phyloP scores from a whole-genome alignment of 2,888 invertebrate species.

The Andrena hattorfiana region DNA sequence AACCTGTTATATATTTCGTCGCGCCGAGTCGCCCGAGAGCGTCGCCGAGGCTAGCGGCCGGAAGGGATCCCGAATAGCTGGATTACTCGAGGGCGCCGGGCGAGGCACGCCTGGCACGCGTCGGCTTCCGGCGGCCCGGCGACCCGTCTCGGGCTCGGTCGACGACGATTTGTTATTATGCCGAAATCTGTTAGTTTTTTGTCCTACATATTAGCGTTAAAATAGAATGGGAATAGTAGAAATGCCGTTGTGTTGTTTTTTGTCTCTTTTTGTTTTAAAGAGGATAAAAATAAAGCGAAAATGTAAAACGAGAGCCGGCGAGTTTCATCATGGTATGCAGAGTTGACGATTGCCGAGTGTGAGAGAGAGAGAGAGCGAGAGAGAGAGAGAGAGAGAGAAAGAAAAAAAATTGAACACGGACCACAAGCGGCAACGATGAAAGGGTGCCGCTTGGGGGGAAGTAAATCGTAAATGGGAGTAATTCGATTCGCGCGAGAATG shows the following conservation, averaged over 20 bases:
- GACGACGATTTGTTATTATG: slow-evolving; percentile 80
- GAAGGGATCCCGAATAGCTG: neutral
- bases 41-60: slow-evolving; percentile 13
- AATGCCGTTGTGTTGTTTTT: slow-evolving; percentile 80
- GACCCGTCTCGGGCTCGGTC: slow-evolving; percentile 48
- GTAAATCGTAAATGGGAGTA: neutral
- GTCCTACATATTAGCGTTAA: slow-evolving; percentile 81
- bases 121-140: slow-evolving; percentile 34
- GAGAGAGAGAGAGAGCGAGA: neutral
- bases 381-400: neutral
- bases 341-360: neutral
- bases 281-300: slow-evolving; percentile 33
- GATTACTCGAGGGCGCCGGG: neutral
- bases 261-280: slow-evolving; percentile 67
- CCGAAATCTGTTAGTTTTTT: slow-evolving; percentile 84
- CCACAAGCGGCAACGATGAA: too few relatives aligned
- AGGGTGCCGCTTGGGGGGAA: too few relatives aligned
- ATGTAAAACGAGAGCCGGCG: slow-evolving; percentile 10
- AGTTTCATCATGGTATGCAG: slow-evolving; percentile 15
- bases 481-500: slow-evolving; percentile 40
- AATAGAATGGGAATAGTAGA: slow-evolving; percentile 78
- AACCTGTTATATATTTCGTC: slow-evolving; percentile 79
- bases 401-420: neutral
- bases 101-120: neutral
- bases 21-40: slow-evolving; percentile 54